Evolutionary conservation across 2,113 vertebrate species (phyloP).

Genomic region (Calypte anna): DNA sequence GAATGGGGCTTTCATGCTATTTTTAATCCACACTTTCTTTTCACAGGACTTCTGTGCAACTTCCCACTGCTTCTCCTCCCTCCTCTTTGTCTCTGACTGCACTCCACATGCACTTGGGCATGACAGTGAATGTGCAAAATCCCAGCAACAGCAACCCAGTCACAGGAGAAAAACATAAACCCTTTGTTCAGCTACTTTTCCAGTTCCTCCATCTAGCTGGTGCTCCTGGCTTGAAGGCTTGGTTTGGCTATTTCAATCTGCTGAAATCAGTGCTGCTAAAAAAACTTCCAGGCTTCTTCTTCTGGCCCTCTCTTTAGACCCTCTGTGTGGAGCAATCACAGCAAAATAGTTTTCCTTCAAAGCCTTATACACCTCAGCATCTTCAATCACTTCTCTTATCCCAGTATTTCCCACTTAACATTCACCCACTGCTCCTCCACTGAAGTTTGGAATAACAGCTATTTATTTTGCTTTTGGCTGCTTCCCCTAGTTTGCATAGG

Average conservation of each 20-base stretch:
- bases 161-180: background rate
- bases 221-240: background rate
- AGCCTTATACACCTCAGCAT: background rate
- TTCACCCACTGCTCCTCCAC: background rate
- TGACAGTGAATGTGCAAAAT: background rate
- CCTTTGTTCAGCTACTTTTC: background rate
- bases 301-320: background rate
- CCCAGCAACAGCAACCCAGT: background rate
- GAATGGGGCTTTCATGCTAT: conserved; percentile 36
- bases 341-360: background rate
- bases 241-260: background rate
- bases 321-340: background rate
- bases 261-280: background rate
- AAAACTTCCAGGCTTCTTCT: background rate
- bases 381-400: background rate
- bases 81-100: background rate
- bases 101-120: background rate
- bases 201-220: background rate
- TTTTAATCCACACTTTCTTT: conserved; percentile 38
- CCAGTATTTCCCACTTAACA: background rate
- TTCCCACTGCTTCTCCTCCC: background rate
- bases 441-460: background rate
- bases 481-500: background rate
- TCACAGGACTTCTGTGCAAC: background rate
- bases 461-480: background rate